Evolutionary conservation across 2,797 vertebrate species (phyloP), one percentile per base, ranked within the genome.

Genomic region (Geotrypetes seraphini): DNA sequence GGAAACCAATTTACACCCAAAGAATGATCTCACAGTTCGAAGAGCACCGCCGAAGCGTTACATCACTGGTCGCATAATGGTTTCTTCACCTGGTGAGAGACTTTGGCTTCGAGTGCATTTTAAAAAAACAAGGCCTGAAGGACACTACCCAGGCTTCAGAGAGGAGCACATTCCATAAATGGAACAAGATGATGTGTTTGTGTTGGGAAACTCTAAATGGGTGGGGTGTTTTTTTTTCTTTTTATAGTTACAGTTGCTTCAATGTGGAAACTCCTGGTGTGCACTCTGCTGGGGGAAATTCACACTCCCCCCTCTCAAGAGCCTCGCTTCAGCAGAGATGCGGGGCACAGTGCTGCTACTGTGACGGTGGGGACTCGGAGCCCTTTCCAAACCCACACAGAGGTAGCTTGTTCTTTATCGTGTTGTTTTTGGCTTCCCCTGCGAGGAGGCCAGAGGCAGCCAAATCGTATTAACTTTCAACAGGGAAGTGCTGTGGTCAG

Each of bases 401-500:
- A 83, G 74, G 73, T 72, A 47, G 55, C 58, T 74, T 73, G 75
- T 78, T 81, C 76, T 85, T 67, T 43, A 30, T 33, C 60, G 65
- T 85, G 74, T 83, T 83, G 83, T 73, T 74, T 75, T 85, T 85
- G 82, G 82, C 82, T 57, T 29, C 26, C 18, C n/a, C n/a, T 42
- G 39, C 30, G 41, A 33, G 70, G 48, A 46, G 66, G 28, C 7
- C 56, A 35, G 74, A 77, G 67, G 78, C 74, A 83, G 66, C 80
- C 82, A 79, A 76, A 64, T 62, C 64, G 66, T 66, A 75, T 83
- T 80, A 71, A 69, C 72, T 83, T 82, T 78, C 76, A 51, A 72
- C 58, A 63, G 80, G 77, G 73, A 83, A 82, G 74, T 73, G 71
- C 63, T 82, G 69, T 77, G 81, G 80, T 83, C 79, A 80, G 69